phyloP scores from a whole-genome alignment of 2,797 vertebrate species.

The Agapornis canus region DNA sequence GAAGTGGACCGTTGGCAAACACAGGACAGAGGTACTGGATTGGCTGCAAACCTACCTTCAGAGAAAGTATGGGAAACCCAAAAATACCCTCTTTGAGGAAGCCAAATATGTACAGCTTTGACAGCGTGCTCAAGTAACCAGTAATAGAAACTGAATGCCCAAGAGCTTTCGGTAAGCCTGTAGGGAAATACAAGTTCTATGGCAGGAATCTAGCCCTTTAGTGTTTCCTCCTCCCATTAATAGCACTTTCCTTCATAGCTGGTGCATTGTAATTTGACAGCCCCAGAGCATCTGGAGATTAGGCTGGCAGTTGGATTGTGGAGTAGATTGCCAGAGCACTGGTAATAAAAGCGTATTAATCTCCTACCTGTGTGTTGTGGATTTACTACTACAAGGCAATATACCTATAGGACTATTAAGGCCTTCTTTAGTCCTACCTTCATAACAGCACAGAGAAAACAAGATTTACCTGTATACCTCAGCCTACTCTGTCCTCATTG shows the following conservation, averaged over 20 bases:
- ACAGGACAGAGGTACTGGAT: not conserved
- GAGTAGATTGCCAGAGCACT: not conserved
- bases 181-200: not conserved
- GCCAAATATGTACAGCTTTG: not conserved
- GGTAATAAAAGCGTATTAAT: not conserved
- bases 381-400: not conserved
- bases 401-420: not conserved
- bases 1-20: not conserved
- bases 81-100: not conserved
- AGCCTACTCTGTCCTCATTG: not conserved
- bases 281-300: not conserved
- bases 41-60: not conserved
- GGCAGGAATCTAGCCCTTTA: not conserved
- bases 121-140: not conserved
- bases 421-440: not conserved
- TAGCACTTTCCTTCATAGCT: not conserved
- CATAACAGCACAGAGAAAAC: not conserved
- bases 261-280: not conserved
- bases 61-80: not conserved
- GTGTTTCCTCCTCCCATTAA: not conserved
- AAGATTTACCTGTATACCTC: not conserved
- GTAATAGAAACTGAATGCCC: not conserved
- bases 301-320: not conserved
- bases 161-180: not conserved
- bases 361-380: not conserved